phyloP scores from a whole-genome alignment of 2,113 vertebrate genomes.

The Tilapia sparmanii region DNA sequence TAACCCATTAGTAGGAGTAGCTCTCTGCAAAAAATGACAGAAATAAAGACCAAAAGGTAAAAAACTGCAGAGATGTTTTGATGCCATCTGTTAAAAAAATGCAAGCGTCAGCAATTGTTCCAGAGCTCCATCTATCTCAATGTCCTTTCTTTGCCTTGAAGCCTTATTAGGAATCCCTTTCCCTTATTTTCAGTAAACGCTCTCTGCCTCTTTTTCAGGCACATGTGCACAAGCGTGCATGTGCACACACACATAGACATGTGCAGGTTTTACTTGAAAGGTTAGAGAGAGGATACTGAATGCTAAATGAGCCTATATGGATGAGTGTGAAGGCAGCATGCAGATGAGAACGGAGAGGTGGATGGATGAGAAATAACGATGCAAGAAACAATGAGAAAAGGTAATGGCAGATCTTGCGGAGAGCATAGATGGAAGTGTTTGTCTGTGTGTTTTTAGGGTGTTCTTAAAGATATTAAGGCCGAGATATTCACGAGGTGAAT shows the following conservation, averaged over 20 bases:
- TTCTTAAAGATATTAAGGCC: neutral
- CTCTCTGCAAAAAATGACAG: neutral
- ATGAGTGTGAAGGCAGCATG: conserved; percentile 3
- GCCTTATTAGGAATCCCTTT: neutral
- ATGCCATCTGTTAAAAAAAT: neutral
- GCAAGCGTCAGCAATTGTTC: neutral
- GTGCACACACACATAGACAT: neutral
- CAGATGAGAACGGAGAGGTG: neutral
- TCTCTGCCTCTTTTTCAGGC: neutral
- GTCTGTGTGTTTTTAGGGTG: neutral
- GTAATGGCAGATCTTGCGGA: neutral
- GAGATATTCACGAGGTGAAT: neutral
- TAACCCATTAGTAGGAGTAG: neutral
- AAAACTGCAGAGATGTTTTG: neutral
- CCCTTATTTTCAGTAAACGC: neutral
- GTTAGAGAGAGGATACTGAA: conserved; percentile 30
- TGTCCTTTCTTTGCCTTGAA: neutral
- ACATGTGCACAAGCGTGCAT: neutral
- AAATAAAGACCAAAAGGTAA: neutral
- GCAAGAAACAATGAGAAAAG: conserved; percentile 12
- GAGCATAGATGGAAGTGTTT: neutral
- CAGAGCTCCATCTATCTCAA: neutral
- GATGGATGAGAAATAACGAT: conserved; percentile 5
- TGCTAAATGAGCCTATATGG: conserved; percentile 15
- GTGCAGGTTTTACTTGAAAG: conserved; percentile 12